A percentile compares a stretch with the other conserved stretches of the same genome.
These are phyloP conservation scores for Periplaneta americana DNA, from an alignment of 1,140 invertebrate genomes.

Conservation along the genomic window DNA sequence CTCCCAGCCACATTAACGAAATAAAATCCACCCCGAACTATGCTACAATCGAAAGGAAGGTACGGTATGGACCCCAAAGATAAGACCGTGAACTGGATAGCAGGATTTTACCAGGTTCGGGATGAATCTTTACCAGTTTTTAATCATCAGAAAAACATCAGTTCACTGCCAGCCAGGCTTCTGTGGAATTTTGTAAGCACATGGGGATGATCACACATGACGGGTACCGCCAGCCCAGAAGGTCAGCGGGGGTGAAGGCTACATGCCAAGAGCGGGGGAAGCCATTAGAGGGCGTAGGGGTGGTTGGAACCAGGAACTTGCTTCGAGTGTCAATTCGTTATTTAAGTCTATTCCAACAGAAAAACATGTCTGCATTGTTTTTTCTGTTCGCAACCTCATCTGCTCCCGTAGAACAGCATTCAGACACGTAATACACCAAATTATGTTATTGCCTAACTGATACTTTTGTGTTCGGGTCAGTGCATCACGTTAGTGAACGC, in stretches of 20 bases:
- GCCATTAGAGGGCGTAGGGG: conserved; percentile 5
- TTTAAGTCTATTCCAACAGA: neutral
- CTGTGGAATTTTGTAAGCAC: neutral
- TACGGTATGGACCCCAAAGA: too few relatives aligned
- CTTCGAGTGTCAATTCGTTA: neutral
- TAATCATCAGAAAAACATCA: neutral
- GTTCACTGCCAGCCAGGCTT: neutral
- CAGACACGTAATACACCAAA: neutral
- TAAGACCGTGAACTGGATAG: too few relatives aligned
- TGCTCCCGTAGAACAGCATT: too few relatives aligned
- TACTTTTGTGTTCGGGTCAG: neutral
- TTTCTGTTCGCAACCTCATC: too few relatives aligned
- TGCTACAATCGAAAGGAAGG: too few relatives aligned
- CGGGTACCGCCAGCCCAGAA: too few relatives aligned
- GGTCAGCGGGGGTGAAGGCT: neutral
- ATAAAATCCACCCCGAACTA: too few relatives aligned
- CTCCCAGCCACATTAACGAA: too few relatives aligned
- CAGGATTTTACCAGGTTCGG: neutral
- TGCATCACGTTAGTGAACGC: neutral
- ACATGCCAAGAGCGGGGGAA: neutral
- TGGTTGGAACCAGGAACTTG: conserved; percentile 8
- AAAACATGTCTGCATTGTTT: neutral
- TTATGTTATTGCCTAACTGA: neutral
- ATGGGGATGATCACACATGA: neutral
- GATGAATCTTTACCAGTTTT: neutral